phyloP scores from a whole-genome alignment of 2,888 invertebrate genomes.

The Odontocolon sp. region DNA sequence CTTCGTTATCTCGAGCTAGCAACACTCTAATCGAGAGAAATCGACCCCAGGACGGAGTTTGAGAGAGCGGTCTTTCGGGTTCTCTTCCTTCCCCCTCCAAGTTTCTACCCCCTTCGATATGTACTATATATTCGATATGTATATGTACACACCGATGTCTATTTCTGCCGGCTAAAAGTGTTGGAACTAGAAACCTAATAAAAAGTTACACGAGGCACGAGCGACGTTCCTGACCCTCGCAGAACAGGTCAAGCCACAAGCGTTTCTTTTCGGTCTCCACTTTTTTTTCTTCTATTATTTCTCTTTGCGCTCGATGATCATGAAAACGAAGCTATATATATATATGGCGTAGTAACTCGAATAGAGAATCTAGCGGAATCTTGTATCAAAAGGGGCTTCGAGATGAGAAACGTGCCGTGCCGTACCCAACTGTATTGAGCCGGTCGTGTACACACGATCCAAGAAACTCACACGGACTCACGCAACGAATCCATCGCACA shows the following conservation, averaged over 20 bases:
- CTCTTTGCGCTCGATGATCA: not conserved
- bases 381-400: constrained; percentile 7
- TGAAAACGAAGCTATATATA: constrained; percentile 10
- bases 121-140: too few relatives aligned
- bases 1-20: too few relatives aligned
- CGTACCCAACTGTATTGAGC: constrained; percentile 8
- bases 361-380: not conserved
- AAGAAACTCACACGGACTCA: not conserved
- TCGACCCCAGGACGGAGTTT: too few relatives aligned
- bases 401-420: constrained; percentile 19
- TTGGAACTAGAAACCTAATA: not conserved
- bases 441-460: not conserved
- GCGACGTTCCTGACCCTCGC: not conserved
- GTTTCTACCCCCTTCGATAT: too few relatives aligned
- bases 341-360: not conserved
- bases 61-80: too few relatives aligned
- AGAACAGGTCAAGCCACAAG: constrained; percentile 10
- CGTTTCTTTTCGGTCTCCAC: constrained; percentile 32
- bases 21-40: too few relatives aligned
- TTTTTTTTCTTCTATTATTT: constrained; percentile 16
- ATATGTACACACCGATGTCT: too few relatives aligned
- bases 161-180: not conserved
- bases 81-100: too few relatives aligned
- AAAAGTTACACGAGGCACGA: not conserved
- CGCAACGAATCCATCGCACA: not conserved